Evolutionary conservation across 2,113 vertebrate species (phyloP).

Genomic region (Neolamprologus ventralis): DNA sequence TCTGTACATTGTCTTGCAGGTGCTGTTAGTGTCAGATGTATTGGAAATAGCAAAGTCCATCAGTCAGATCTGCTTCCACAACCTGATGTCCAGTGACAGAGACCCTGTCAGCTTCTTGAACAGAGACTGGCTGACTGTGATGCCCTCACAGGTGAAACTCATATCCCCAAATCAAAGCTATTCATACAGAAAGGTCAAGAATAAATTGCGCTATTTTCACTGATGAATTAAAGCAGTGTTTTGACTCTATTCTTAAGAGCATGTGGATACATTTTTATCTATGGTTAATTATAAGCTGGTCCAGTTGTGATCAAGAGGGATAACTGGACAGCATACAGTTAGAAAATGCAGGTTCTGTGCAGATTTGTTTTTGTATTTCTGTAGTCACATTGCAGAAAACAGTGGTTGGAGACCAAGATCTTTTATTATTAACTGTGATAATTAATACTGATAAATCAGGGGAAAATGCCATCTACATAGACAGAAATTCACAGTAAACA

Average conservation of each 20-base stretch:
- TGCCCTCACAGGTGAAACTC: slow-evolving; percentile 76
- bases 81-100: slow-evolving; percentile 70
- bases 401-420: neutral
- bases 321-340: neutral
- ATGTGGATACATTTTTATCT: neutral
- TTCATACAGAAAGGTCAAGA: neutral
- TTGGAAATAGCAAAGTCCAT: slow-evolving; percentile 76
- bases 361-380: neutral
- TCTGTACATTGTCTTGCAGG: slow-evolving; percentile 56
- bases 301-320: neutral
- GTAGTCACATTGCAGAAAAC: neutral
- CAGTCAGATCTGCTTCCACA: slow-evolving; percentile 78
- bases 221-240: neutral
- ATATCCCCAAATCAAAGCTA: neutral
- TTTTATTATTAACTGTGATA: neutral
- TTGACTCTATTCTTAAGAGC: neutral
- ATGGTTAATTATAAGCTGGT: neutral
- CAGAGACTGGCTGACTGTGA: slow-evolving; percentile 81
- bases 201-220: neutral
- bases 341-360: neutral
- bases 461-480: fast-evolving
- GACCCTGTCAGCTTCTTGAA: slow-evolving; percentile 75
- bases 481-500: neutral
- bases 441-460: neutral
- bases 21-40: slow-evolving; percentile 73